Conservation (phyloP, 2,888 invertebrate species). For the Barypeithes pellucidus region DNA sequence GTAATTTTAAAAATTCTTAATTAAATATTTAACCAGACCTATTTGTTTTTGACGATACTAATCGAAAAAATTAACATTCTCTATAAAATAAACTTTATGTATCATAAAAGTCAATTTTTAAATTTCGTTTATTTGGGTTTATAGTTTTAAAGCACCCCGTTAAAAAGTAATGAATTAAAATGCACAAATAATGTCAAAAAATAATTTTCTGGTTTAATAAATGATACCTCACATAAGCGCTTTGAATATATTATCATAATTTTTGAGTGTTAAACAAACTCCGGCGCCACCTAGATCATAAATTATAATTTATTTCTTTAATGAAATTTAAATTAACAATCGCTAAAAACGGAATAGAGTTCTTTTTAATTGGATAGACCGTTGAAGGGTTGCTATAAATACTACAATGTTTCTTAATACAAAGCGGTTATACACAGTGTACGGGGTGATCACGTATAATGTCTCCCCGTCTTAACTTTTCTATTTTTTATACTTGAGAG, state of each 20-base stretch:
- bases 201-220: constrained; percentile 50
- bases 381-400: constrained; percentile 26
- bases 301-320: constrained; percentile 57
- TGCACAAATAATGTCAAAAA: constrained; percentile 52
- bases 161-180: constrained; percentile 51
- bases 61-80: constrained; percentile 27
- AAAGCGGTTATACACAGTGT: neutral
- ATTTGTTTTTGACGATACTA: constrained; percentile 28
- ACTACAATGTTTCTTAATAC: constrained; percentile 7
- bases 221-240: constrained; percentile 50
- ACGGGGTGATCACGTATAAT: too few relatives aligned
- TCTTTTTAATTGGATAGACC: constrained; percentile 35
- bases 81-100: constrained; percentile 50
- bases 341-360: constrained; percentile 41
- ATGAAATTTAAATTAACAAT: constrained; percentile 55
- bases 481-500: too few relatives aligned
- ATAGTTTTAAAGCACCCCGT: constrained; percentile 54
- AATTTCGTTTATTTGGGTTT: constrained; percentile 59
- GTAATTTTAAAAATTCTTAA: neutral
- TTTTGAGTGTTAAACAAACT: constrained; percentile 56
- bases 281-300: constrained; percentile 58
- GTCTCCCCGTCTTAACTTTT: too few relatives aligned
- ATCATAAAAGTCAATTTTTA: constrained; percentile 58
- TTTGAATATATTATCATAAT: constrained; percentile 59
- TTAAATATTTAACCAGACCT: constrained; percentile 17